Percentiles rank a stretch among this genome's conserved stretches.
phyloP scores from a whole-genome alignment of 1,140 invertebrate species.

The Branchinecta lynchi region DNA sequence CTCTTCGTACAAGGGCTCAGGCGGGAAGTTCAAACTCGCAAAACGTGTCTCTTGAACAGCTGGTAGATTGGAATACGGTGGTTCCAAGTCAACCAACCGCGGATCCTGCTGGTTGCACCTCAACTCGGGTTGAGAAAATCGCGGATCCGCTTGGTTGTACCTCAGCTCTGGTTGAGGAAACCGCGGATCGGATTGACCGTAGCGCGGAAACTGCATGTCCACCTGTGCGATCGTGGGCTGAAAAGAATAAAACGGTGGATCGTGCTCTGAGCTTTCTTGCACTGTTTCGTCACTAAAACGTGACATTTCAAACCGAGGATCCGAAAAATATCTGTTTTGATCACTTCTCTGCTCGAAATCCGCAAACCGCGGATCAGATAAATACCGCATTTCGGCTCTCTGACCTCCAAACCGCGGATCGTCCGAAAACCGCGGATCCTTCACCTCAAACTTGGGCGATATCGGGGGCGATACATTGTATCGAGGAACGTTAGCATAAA shows the following conservation, averaged over 20 bases:
- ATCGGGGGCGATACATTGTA: not conserved
- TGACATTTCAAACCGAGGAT: not conserved
- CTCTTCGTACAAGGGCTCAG: conserved; percentile 16
- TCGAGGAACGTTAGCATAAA: not conserved
- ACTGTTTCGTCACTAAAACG: not conserved
- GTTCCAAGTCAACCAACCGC: conserved; percentile 45
- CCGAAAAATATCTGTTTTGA: too few relatives aligned
- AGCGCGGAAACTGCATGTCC: not conserved
- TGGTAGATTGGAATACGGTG: conserved; percentile 29
- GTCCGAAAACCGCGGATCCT: not conserved
- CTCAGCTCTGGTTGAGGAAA: conserved; percentile 23
- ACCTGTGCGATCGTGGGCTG: not conserved
- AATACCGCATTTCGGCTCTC: too few relatives aligned
- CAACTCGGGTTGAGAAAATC: conserved; percentile 23
- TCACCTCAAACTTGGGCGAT: not conserved
- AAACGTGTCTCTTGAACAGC: conserved; percentile 22
- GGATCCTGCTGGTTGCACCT: conserved; percentile 38
- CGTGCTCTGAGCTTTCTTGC: not conserved
- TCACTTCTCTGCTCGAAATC: too few relatives aligned
- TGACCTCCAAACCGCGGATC: too few relatives aligned
- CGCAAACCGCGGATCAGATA: too few relatives aligned
- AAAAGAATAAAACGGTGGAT: not conserved
- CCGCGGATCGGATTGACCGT: conserved; percentile 31
- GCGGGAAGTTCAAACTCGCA: not conserved
- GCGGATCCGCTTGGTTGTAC: conserved; percentile 32